Conservation (phyloP, 2,113 vertebrate species). For the Galeopterus variegatus region DNA sequence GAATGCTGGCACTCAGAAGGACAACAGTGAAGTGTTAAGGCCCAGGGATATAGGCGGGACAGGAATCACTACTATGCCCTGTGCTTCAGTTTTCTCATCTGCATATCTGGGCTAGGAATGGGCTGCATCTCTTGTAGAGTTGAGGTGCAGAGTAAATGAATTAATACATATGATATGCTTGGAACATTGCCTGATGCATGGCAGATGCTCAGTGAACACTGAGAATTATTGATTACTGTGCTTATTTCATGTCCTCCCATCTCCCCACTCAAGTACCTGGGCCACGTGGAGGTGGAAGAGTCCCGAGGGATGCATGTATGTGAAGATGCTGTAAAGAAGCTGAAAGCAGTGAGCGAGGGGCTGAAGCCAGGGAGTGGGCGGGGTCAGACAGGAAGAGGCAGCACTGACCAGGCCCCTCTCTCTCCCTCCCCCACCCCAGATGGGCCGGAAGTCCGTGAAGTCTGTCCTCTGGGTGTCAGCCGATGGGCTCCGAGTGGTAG, state of each 20-base stretch:
- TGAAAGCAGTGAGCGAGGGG: conserved; percentile 92
- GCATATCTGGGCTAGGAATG: not conserved
- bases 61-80: rapidly evolving
- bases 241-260: not conserved
- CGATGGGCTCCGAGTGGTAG: conserved; percentile 95
- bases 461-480: conserved; percentile 96
- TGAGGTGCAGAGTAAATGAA: not conserved
- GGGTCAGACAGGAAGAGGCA: not conserved
- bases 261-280: conserved; percentile 91
- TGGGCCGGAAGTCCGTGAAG: conserved; percentile 95
- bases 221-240: not conserved
- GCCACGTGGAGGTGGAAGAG: conserved; percentile 96
- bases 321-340: conserved; percentile 96
- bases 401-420: not conserved
- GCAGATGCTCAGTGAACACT: not conserved
- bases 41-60: not conserved
- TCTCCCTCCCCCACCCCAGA: conserved; percentile 84
- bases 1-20: not conserved
- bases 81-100: not conserved
- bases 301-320: conserved; percentile 97
- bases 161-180: rapidly evolving
- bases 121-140: not conserved
- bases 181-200: rapidly evolving
- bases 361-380: not conserved
- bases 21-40: rapidly evolving